Base-by-base conservation (phyloP, 37 sponge, comb jelly and placozoan genomes). In the Haliclona indistincta region DNA sequence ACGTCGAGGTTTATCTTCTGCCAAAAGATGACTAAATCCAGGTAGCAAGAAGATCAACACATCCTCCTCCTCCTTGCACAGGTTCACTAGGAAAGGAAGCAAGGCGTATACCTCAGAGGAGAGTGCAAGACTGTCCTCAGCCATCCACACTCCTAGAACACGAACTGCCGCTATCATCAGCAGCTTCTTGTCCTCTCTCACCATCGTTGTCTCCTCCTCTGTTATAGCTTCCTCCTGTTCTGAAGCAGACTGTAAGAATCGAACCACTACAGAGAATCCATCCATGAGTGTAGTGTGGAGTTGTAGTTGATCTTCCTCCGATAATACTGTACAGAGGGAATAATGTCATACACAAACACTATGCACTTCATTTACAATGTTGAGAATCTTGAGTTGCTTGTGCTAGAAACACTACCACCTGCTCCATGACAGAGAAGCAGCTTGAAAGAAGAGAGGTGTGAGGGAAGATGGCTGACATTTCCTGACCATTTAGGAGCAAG, bases 71-170 rank as follows among this genome's bases (percentile, higher is more conserved):
- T 58, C 26, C 20, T 38, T 7, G n/a, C 65, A 75, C 5, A 85
- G 43, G 2, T 47, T 36, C 36, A 90, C 36, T 34, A 90, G 69
- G 53, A 77, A 81, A 20, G 91, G 91, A 2, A 90, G 65, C 3
- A 85, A 41, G 7, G 43, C 10, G 53, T 76, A 85, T 15, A 90
- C 63, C 17, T 90, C 79, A 8, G 66, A 6, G 0, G 73, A 34
- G 0, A 90, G 53, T 4, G 86, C 34, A 15, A 90, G 74, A 22
- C 41, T 73, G 23, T 90, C 91, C 43, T 90, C 91, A n/a, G 91
- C 86, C 11, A 90, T 82, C 91, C 91, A 90, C 11, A 87, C 91
- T 29, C 91, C 91, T 30, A 90, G 37, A 43, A 90, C 91, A 20
- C 91, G 61, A 33, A 85, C 71, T n/a, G 72, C 67, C 7, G 42